phyloP scores from a whole-genome alignment of 2,113 vertebrate species.

The Etheostoma cragini region DNA sequence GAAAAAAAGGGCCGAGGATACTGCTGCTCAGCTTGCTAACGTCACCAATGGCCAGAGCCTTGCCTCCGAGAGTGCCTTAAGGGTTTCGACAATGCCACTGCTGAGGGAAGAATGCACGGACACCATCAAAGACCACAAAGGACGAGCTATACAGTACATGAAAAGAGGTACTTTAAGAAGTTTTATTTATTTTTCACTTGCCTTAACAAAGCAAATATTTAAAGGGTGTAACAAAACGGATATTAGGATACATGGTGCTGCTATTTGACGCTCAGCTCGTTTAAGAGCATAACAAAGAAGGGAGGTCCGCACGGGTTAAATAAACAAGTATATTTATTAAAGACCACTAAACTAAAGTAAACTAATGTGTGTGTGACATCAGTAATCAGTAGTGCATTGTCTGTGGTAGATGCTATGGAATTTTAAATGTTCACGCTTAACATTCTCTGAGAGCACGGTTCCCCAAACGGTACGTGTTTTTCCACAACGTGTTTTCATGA shows the following conservation, averaged over 20 bases:
- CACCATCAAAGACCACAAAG: background rate
- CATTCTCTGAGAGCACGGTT: no score
- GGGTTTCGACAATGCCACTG: background rate
- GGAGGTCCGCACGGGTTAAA: no score
- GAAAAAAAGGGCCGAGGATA: slow-evolving; percentile 86
- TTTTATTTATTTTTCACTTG: background rate
- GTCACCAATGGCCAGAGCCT: slow-evolving; percentile 21
- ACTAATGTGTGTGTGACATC: no score
- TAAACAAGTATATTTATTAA: no score
- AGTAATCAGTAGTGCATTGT: no score
- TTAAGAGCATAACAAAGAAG: no score
- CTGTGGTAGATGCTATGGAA: no score
- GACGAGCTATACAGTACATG: slow-evolving; percentile 37
- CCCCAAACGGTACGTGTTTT: no score
- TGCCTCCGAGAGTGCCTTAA: slow-evolving; percentile 44
- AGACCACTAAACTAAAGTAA: no score
- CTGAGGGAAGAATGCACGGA: slow-evolving; percentile 31
- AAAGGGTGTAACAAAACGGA: background rate
- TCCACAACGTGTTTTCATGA: no score
- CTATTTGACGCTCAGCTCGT: background rate
- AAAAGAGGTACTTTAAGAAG: slow-evolving; percentile 67
- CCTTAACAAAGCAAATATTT: background rate
- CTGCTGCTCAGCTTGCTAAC: slow-evolving; percentile 62
- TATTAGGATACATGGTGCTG: background rate
- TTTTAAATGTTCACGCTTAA: no score